Conservation (phyloP, 2,888 invertebrate species). For the Gymnosoma rotundatum region DNA sequence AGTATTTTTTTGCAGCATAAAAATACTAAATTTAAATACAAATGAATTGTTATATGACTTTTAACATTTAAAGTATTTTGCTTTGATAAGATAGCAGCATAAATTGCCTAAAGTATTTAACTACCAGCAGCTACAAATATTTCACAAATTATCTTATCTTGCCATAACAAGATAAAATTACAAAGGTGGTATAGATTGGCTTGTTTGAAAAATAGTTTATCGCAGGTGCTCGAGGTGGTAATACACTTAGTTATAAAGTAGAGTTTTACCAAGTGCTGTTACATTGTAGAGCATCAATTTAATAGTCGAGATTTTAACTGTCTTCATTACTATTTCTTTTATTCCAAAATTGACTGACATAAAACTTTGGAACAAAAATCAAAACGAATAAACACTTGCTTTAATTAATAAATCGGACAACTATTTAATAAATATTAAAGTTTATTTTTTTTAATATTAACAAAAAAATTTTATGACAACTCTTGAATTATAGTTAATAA, state of each 20-base stretch:
- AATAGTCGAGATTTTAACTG: too few species aligned
- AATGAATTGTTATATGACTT: not conserved
- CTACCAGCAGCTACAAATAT: not conserved
- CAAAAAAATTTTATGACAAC: too few species aligned
- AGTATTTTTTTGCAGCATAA: constrained; percentile 11
- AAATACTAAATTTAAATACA: not conserved
- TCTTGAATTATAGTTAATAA: too few species aligned
- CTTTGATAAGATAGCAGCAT: not conserved
- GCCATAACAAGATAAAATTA: not conserved
- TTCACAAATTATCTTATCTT: not conserved
- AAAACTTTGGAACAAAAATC: too few species aligned
- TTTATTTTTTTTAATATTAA: too few species aligned
- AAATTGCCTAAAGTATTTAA: not conserved
- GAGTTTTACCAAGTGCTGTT: too few species aligned
- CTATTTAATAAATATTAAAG: too few species aligned
- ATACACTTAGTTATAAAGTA: not conserved
- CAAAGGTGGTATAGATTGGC: not conserved
- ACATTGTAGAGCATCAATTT: too few species aligned
- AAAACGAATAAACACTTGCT: too few species aligned
- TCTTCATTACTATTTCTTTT: too few species aligned
- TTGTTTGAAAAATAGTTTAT: not conserved
- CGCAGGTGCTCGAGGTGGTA: not conserved
- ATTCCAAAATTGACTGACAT: too few species aligned
- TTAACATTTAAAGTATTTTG: not conserved
- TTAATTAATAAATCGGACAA: too few species aligned